Evolutionary conservation across 2,888 invertebrate species (phyloP).

Genomic region (Venustoraphidia nigricollis): DNA sequence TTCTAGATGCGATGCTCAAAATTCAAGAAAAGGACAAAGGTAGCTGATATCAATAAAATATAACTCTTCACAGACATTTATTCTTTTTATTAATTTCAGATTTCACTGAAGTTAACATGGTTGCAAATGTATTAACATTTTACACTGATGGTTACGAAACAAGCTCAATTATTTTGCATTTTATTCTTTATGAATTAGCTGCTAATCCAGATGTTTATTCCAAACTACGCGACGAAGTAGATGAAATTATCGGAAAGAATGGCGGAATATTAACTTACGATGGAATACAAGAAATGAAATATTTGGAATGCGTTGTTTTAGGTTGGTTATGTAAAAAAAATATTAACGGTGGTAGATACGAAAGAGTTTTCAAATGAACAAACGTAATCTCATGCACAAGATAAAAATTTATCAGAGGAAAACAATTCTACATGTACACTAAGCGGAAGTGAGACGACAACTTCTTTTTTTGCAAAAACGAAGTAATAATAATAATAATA

Average conservation of each 20-base stretch:
- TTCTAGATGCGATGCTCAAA: not conserved
- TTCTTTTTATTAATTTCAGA: not conserved
- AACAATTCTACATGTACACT: too few relatives aligned
- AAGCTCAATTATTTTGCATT: conserved; percentile 22
- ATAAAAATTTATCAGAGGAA: too few relatives aligned
- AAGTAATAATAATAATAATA: too few relatives aligned
- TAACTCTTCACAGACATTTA: too few relatives aligned
- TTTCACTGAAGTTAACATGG: conserved; percentile 13
- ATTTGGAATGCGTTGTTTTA: conserved; percentile 24
- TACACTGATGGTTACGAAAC: conserved; percentile 28
- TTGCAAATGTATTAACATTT: conserved; percentile 23
- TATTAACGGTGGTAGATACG: too few relatives aligned
- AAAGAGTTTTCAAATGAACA: too few relatives aligned
- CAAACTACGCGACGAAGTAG: conserved; percentile 23
- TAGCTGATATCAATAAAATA: not conserved
- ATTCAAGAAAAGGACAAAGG: not conserved
- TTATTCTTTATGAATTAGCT: conserved; percentile 22
- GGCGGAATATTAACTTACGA: conserved; percentile 22
- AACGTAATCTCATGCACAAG: too few relatives aligned
- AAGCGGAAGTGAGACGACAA: too few relatives aligned
- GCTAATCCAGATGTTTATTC: conserved; percentile 22
- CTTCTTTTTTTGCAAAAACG: too few relatives aligned
- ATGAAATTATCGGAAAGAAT: conserved; percentile 14
- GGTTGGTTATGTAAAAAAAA: not conserved
- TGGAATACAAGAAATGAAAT: conserved; percentile 23